Evolutionary conservation across 1,140 invertebrate species (phyloP).

Genomic region (Cherax quadricarinatus): DNA sequence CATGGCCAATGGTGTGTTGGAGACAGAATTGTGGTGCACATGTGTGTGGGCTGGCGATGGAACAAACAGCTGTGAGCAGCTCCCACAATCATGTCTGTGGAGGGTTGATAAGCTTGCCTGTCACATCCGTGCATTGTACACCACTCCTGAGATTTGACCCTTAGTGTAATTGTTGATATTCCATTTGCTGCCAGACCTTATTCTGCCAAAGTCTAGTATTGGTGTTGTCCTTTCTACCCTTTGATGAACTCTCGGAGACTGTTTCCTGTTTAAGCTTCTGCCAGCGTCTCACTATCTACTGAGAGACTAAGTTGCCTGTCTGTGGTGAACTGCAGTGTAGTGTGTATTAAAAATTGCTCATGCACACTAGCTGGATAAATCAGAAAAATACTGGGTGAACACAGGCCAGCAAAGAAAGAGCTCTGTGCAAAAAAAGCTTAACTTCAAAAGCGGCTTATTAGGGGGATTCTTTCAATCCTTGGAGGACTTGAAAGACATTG

Average conservation of each 20-base stretch:
- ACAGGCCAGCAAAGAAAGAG: constrained; percentile 35
- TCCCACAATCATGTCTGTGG: constrained; percentile 17
- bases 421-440: constrained; percentile 39
- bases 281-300: constrained; percentile 54
- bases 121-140: constrained; percentile 59
- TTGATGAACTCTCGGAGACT: constrained; percentile 62
- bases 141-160: constrained; percentile 60
- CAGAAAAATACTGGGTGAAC: constrained; percentile 27
- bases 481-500: constrained; percentile 50
- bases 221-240: constrained; percentile 69
- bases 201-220: constrained; percentile 72
- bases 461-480: constrained; percentile 52
- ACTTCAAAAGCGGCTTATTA: constrained; percentile 47
- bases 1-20: constrained; percentile 62
- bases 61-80: constrained; percentile 57
- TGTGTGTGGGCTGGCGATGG: constrained; percentile 56
- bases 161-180: constrained; percentile 69
- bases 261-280: constrained; percentile 60
- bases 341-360: constrained; percentile 50
- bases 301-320: constrained; percentile 54
- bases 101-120: constrained; percentile 61
- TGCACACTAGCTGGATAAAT: constrained; percentile 46
- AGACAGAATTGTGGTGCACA: constrained; percentile 61
- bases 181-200: constrained; percentile 70
- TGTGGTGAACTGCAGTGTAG: constrained; percentile 58